phyloP scores from a whole-genome alignment of 2,888 invertebrate genomes.

The Chymomyza fuscimana region DNA sequence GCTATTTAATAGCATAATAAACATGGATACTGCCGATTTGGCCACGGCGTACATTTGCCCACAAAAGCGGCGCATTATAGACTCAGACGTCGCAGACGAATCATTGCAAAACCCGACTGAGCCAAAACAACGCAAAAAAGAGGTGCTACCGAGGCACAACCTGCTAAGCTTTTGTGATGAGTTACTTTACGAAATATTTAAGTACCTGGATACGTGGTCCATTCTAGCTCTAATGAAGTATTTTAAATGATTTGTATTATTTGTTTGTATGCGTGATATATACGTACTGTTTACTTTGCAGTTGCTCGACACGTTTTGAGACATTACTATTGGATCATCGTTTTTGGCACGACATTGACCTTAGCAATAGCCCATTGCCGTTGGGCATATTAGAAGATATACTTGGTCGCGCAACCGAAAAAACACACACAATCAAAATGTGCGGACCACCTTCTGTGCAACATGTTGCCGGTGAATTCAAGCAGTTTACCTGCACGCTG shows the following conservation, averaged over 20 bases:
- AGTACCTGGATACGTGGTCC: conserved; percentile 75
- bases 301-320: conserved; percentile 76
- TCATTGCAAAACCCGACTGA: conserved; percentile 26
- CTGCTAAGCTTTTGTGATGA: conserved; percentile 77
- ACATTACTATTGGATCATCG: conserved; percentile 75
- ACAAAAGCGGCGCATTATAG: conserved; percentile 66
- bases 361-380: conserved; percentile 68
- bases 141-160: conserved; percentile 28
- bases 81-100: conserved; percentile 35
- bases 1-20: not conserved
- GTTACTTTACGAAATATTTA: conserved; percentile 77
- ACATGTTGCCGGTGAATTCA: conserved; percentile 68
- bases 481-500: conserved; percentile 70
- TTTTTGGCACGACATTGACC: conserved; percentile 77
- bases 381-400: conserved; percentile 70
- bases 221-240: conserved; percentile 76
- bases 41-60: conserved; percentile 43
- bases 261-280: not conserved
- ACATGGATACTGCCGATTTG: conserved; percentile 55
- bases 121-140: conserved; percentile 59
- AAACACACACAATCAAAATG: conserved; percentile 75
- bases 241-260: conserved; percentile 25
- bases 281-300: conserved; percentile 38
- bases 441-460: conserved; percentile 72
- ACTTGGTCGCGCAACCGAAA: conserved; percentile 70